Evolutionary conservation across 2,797 vertebrate species (phyloP).

Genomic region (Erpetoichthys calabaricus): DNA sequence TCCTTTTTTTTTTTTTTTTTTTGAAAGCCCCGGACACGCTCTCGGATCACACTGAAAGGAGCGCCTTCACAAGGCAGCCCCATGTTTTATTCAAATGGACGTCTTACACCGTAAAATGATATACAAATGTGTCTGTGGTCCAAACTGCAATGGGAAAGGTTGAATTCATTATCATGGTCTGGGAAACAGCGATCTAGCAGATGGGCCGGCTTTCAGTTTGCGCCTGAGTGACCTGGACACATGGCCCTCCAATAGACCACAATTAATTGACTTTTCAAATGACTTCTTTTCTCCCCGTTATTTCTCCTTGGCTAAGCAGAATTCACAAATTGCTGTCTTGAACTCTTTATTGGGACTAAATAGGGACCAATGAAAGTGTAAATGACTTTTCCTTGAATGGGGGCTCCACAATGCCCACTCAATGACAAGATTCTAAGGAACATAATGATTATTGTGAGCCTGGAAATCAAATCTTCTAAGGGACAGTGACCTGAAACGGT

Average conservation of each 20-base stretch:
- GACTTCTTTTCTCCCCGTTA: conserved; percentile 34
- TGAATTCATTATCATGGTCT: conserved; percentile 27
- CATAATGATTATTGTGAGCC: conserved; percentile 44
- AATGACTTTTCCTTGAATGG: conserved; percentile 49
- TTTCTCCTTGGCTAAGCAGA: conserved; percentile 49
- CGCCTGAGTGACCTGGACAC: conserved; percentile 13
- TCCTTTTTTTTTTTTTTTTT: too few species aligned
- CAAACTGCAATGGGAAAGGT: conserved; percentile 22
- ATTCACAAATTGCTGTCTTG: conserved; percentile 60
- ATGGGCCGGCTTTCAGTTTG: conserved; percentile 30
- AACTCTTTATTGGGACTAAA: conserved; percentile 57
- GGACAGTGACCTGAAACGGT: too few species aligned
- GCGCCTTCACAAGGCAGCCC: conserved; percentile 9
- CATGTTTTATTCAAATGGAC: conserved; percentile 39
- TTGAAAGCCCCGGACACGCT: too few species aligned
- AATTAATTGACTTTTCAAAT: conserved; percentile 63
- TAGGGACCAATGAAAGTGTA: conserved; percentile 60
- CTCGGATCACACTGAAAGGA: too few species aligned
- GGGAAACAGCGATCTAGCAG: conserved; percentile 41
- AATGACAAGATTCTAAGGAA: conserved; percentile 36
- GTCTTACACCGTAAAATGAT: conserved; percentile 34
- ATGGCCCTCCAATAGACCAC: conserved; percentile 30
- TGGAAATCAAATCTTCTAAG: too few species aligned
- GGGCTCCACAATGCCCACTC: conserved; percentile 36
- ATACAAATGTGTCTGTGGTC: conserved; percentile 39